phyloP scores from a whole-genome alignment of 2,888 invertebrate species.

The Pogonocherus hispidulus region DNA sequence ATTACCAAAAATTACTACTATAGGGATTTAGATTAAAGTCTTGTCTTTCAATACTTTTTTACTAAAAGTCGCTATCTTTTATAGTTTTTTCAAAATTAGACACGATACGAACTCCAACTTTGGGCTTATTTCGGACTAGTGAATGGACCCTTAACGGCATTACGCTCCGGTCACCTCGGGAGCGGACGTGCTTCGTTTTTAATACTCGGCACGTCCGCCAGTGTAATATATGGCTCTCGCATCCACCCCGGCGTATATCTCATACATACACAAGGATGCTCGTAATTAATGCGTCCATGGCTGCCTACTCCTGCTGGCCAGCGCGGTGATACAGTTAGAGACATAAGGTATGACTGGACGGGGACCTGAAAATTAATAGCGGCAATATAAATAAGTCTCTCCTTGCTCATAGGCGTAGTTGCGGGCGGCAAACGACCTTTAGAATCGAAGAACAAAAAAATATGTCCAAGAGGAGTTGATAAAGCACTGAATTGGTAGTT shows the following conservation, averaged over 20 bases:
- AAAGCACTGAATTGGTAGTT: too few relatives aligned
- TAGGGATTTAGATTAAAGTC: too few relatives aligned
- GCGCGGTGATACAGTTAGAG: constrained; percentile 64
- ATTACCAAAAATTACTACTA: too few relatives aligned
- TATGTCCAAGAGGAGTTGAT: too few relatives aligned
- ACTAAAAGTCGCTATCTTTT: too few relatives aligned
- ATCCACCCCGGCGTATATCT: constrained; percentile 52
- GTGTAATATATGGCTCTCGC: constrained; percentile 57
- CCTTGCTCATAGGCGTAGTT: constrained; percentile 40
- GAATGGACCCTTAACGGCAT: neutral
- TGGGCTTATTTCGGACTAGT: too few relatives aligned
- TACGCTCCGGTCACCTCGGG: constrained; percentile 22
- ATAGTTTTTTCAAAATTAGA: too few relatives aligned
- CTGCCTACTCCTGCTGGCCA: constrained; percentile 60
- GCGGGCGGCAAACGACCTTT: too few relatives aligned
- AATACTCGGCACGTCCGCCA: constrained; percentile 64
- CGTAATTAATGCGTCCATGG: constrained; percentile 67
- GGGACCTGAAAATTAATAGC: constrained; percentile 67
- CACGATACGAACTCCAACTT: too few relatives aligned
- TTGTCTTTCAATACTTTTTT: too few relatives aligned
- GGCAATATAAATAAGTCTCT: constrained; percentile 67
- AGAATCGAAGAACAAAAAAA: too few relatives aligned
- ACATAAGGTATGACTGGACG: constrained; percentile 60
- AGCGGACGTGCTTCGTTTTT: constrained; percentile 71
- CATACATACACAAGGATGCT: constrained; percentile 60